phyloP scores from a whole-genome alignment of 1,140 invertebrate species.

The Zaprionus lachaisei region DNA sequence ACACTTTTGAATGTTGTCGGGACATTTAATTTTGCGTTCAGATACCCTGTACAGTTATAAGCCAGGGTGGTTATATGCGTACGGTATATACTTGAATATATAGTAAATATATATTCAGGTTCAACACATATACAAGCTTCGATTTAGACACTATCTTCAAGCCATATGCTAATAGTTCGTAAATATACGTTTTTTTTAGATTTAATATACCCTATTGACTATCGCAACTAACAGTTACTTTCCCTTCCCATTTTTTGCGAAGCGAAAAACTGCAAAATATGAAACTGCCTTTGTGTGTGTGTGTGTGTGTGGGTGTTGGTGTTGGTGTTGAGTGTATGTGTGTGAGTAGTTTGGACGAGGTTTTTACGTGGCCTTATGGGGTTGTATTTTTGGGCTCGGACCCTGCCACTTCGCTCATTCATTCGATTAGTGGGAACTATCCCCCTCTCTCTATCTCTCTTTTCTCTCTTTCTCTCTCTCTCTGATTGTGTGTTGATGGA shows the following conservation, averaged over 20 bases:
- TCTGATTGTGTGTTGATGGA: slow-evolving; percentile 49
- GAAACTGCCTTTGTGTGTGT: slow-evolving; percentile 36
- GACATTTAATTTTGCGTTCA: neutral
- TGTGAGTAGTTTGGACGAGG: neutral
- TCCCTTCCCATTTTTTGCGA: neutral
- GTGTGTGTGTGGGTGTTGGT: slow-evolving; percentile 1
- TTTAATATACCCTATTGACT: neutral
- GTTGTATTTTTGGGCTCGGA: slow-evolving; percentile 11
- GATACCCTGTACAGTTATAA: neutral
- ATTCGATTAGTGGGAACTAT: slow-evolving; percentile 43
- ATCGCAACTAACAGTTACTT: neutral
- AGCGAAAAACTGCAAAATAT: slow-evolving; percentile 43
- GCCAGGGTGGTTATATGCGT: neutral
- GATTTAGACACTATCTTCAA: too few relatives aligned
- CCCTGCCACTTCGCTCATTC: slow-evolving; percentile 38
- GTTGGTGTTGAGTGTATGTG: neutral
- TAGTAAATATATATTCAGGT: neutral
- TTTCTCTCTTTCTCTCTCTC: neutral
- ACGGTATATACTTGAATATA: neutral
- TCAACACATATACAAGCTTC: too few relatives aligned
- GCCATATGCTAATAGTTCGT: too few relatives aligned
- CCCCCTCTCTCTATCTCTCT: neutral
- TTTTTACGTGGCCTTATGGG: slow-evolving; percentile 5
- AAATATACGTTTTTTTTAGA: neutral
- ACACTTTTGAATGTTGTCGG: slow-evolving; percentile 13